These are phyloP conservation scores for Aporrectodea caliginosa DNA, from an alignment of 1,140 invertebrate species.

Conservation along the genomic window DNA sequence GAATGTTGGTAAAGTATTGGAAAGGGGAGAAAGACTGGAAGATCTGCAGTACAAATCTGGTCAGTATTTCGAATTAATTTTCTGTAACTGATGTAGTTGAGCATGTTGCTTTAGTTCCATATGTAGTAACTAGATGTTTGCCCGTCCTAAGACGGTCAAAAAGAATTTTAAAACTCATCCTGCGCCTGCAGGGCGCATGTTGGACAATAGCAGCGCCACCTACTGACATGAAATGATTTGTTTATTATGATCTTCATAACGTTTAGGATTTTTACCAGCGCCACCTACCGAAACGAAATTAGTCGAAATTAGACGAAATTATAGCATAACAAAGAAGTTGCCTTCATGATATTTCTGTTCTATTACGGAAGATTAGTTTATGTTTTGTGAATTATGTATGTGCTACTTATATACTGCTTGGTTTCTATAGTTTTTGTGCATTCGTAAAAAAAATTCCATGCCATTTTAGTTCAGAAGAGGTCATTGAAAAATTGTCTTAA, in stretches of 20 bases:
- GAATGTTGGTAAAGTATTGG: slow-evolving; percentile 61
- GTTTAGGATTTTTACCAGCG: no score
- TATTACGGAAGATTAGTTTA: background rate
- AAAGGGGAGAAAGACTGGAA: slow-evolving; percentile 60
- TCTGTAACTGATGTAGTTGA: background rate
- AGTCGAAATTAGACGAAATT: no score
- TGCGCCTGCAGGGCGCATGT: no score
- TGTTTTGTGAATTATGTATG: background rate
- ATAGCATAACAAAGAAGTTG: no score
- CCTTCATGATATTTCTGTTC: no score
- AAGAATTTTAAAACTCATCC: no score
- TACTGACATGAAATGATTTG: no score
- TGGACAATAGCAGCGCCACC: no score
- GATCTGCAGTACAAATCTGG: slow-evolving; percentile 60
- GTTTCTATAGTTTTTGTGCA: background rate
- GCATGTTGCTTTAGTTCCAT: background rate
- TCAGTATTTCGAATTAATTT: slow-evolving; percentile 22
- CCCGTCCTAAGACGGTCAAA: no score
- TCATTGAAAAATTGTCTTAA: background rate
- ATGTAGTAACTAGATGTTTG: background rate
- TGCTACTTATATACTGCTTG: background rate
- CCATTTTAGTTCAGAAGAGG: background rate
- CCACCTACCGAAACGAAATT: no score
- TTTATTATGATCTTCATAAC: no score
- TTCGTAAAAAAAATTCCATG: background rate